Base-by-base conservation (phyloP, 2,113 vertebrate species). In the Dolichallabes microphthalmus region DNA sequence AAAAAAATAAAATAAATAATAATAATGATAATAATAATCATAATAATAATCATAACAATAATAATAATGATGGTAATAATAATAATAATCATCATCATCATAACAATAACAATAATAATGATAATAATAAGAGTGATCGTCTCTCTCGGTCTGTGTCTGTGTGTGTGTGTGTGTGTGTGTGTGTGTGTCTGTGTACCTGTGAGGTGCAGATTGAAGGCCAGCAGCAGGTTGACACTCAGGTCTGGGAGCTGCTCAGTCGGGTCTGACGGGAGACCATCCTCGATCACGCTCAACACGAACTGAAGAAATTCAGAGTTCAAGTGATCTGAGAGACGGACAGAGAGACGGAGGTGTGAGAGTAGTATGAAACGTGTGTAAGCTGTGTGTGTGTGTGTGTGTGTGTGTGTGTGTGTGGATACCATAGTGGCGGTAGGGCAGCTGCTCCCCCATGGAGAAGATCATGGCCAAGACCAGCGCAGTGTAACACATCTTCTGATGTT, bases 401-500 rank as follows among this genome's bases (percentile, higher is more conserved):
- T 58, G 63, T 60, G 17, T 27, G 61, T 45, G 78, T 63, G 78
- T 63, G n/a, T 12, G 27, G 1, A 14, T 94, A 99, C 98, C 98
- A 0, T 99, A 99, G 92, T 99, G 98, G 87, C 96, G 97, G 81
- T 98, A 98, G 15, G 98, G 98, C 83, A 99, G 94, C 57, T 98
- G 97, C 89, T 99, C 98, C 15, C 97, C 97, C 96, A 97, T 99
- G 61, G 95, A 98, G 93, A 99, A 98, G 86, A 98, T 95, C 98
- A 99, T 99, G n/a, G 97, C 95, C 71, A 99, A 94, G 22, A 99
- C 95, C 90, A 99, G 93, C 0, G 96, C 97, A 0, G 98, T 97
- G 91, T 99, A 99, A 86, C 98, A 99, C 95, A 99, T 95, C 91
- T 99, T 99, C 89, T 99, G 97, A 89, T 99, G 98, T 89, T 99